phyloP scores from a whole-genome alignment of 2,113 vertebrate genomes.

The Phoenicopterus ruber region DNA sequence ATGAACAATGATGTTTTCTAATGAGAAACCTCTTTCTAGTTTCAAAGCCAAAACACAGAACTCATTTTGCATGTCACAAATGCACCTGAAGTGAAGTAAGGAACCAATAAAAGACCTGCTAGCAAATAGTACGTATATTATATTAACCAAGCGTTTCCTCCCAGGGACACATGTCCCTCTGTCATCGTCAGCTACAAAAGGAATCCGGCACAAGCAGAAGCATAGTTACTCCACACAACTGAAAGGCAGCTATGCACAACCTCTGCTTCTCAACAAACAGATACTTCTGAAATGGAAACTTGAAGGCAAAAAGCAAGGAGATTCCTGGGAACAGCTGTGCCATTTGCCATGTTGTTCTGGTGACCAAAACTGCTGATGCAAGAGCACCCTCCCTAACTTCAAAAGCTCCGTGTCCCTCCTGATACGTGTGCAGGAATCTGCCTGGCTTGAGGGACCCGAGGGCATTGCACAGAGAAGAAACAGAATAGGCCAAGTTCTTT shows the following conservation, averaged over 20 bases:
- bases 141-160: neutral
- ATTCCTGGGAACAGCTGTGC: neutral
- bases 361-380: neutral
- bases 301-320: neutral
- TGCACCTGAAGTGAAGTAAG: neutral
- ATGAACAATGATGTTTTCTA: neutral
- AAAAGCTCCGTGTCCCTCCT: neutral
- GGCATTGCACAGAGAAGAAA: neutral
- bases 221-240: neutral
- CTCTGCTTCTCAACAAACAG: neutral
- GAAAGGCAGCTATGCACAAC: neutral
- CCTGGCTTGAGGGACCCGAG: neutral
- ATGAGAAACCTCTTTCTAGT: neutral
- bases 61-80: neutral
- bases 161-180: neutral
- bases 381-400: neutral
- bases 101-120: neutral
- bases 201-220: neutral
- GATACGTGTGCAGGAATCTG: neutral
- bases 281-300: neutral
- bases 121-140: neutral
- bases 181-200: neutral
- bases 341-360: neutral
- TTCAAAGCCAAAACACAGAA: neutral
- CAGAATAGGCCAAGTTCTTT: conserved; percentile 29